A percentile compares a stretch with the other conserved stretches of the same genome.
These are phyloP conservation scores for Drosophila varians DNA, from an alignment of 1,140 invertebrate genomes.

Conservation along the genomic window DNA sequence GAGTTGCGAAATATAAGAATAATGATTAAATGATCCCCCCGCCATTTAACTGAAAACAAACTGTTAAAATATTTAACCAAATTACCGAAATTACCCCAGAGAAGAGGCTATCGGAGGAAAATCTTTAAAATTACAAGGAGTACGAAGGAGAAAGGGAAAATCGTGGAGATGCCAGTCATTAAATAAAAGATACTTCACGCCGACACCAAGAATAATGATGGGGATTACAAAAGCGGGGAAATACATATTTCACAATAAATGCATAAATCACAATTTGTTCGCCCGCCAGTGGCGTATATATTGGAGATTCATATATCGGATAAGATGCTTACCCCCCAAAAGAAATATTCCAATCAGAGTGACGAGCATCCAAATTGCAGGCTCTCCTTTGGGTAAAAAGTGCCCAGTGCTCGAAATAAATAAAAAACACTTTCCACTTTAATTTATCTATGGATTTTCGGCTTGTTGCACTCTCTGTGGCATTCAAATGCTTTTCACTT, in stretches of 20 bases:
- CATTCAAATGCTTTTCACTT: constrained; percentile 55
- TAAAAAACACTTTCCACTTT: constrained; percentile 48
- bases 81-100: constrained; percentile 40
- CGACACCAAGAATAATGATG: constrained; percentile 15
- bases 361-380: not conserved
- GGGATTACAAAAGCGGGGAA: constrained; percentile 24
- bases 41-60: constrained; percentile 27
- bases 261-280: constrained; percentile 46
- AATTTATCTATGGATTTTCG: constrained; percentile 38
- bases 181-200: constrained; percentile 31
- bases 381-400: not conserved
- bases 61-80: constrained; percentile 43
- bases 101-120: constrained; percentile 9
- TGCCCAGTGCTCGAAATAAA: constrained; percentile 8
- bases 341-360: constrained; percentile 29
- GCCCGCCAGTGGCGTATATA: not conserved
- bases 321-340: constrained; percentile 36
- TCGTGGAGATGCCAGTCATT: constrained; percentile 24
- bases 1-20: not conserved
- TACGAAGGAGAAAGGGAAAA: constrained; percentile 2
- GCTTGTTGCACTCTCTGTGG: constrained; percentile 18
- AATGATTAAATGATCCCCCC: not conserved
- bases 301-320: constrained; percentile 11
- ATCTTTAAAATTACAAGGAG: constrained; percentile 21
- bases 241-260: constrained; percentile 37